phyloP scores from a whole-genome alignment of 1,140 invertebrate species.

The Acromyrmex heyeri region DNA sequence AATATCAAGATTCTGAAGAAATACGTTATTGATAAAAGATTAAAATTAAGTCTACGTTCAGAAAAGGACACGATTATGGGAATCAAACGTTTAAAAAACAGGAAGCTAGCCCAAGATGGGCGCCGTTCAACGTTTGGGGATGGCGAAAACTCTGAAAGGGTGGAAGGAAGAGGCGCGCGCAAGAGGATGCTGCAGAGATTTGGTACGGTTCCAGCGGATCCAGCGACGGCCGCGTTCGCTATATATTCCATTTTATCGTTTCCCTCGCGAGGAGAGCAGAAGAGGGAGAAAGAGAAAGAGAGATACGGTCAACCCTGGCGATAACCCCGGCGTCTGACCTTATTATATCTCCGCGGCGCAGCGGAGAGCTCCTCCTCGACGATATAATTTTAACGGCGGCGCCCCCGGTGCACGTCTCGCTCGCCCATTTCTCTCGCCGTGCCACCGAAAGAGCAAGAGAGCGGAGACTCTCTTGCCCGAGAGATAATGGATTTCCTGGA shows the following conservation, averaged over 20 bases:
- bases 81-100: not conserved
- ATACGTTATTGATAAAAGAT: not conserved
- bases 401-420: slow-evolving; percentile 27
- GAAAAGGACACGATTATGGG: not conserved
- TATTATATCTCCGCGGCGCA: slow-evolving; percentile 80
- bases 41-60: not conserved
- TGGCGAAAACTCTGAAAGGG: not conserved
- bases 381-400: slow-evolving; percentile 63
- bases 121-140: slow-evolving; percentile 13
- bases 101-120: not conserved
- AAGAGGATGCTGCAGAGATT: slow-evolving; percentile 51
- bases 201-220: slow-evolving; percentile 72
- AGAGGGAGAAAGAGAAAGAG: slow-evolving; percentile 34
- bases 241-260: slow-evolving; percentile 78
- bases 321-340: slow-evolving; percentile 83
- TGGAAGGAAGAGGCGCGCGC: not conserved
- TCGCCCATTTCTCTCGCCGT: slow-evolving; percentile 37
- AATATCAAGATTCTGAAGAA: not conserved
- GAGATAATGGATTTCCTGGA: slow-evolving; percentile 67
- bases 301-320: slow-evolving; percentile 79
- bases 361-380: slow-evolving; percentile 37
- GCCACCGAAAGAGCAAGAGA: slow-evolving; percentile 18
- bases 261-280: slow-evolving; percentile 64
- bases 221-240: slow-evolving; percentile 49
- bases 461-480: not conserved